A percentile compares a stretch with the other conserved stretches of the same genome.
Evolutionary conservation across 2,113 vertebrate genomes (phyloP).

Genomic region (Dolichotis patagonum): DNA sequence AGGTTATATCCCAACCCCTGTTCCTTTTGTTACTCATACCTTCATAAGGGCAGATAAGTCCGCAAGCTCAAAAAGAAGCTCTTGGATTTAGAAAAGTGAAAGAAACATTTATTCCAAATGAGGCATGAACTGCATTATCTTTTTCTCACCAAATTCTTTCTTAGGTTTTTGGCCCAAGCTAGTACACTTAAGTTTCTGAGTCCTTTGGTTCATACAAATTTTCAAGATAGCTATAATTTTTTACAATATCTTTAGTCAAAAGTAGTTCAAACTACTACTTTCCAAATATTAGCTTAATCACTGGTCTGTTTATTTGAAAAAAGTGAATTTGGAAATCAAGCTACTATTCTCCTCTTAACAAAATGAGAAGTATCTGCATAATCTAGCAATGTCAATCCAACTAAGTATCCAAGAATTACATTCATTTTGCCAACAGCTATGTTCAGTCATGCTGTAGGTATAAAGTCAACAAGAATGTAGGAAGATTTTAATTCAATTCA

Average conservation of each 20-base stretch:
- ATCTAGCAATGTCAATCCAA: background rate
- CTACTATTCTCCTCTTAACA: background rate
- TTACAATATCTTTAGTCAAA: background rate
- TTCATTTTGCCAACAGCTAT: background rate
- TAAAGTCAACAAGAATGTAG: background rate
- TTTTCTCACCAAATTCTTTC: background rate
- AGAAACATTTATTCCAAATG: background rate
- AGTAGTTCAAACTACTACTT: background rate
- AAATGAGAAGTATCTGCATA: background rate
- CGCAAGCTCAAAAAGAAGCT: background rate
- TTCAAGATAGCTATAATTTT: conserved; percentile 18
- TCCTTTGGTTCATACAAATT: background rate
- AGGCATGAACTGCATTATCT: background rate
- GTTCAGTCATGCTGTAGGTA: background rate
- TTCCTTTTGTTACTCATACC: background rate
- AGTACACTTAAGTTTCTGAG: background rate
- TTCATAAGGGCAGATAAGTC: background rate
- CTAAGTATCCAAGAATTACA: background rate
- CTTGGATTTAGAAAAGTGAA: background rate
- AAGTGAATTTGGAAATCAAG: background rate
- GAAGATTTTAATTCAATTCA: conserved; percentile 14
- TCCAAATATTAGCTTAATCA: background rate
- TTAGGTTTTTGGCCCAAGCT: background rate
- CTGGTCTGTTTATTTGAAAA: conserved; percentile 1
- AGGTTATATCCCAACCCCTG: background rate